phyloP scores from a whole-genome alignment of 2,113 vertebrate genomes.

The Hyperoodon ampullatus region DNA sequence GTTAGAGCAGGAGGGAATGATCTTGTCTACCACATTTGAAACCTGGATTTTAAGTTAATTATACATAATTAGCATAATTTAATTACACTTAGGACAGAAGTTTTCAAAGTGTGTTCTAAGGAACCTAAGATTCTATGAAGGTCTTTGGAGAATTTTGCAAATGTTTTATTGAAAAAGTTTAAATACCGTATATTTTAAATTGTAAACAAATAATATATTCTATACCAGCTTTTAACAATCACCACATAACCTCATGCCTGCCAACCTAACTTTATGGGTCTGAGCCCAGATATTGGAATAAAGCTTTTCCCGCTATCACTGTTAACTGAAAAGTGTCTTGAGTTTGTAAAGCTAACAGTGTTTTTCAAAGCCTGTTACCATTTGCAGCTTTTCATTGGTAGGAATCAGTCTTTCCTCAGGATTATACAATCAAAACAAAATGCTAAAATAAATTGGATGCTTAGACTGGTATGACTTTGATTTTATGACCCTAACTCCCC shows the following conservation, averaged over 20 bases:
- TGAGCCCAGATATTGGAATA: not conserved
- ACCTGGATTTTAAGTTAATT: slow-evolving; percentile 60
- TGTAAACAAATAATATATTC: slow-evolving; percentile 32
- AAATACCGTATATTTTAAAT: slow-evolving; percentile 20
- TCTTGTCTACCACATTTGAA: slow-evolving; percentile 51
- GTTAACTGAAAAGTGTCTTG: slow-evolving; percentile 13
- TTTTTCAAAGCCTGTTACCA: not conserved
- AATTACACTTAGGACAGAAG: not conserved
- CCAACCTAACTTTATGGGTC: not conserved
- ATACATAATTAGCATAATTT: slow-evolving; percentile 4
- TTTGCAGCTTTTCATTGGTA: slow-evolving; percentile 30
- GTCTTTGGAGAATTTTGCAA: slow-evolving; percentile 8
- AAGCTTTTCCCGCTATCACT: slow-evolving; percentile 10
- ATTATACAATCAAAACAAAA: slow-evolving; percentile 35
- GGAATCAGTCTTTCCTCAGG: slow-evolving; percentile 36
- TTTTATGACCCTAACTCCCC: not conserved
- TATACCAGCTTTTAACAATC: slow-evolving; percentile 1
- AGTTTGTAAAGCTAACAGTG: slow-evolving; percentile 46
- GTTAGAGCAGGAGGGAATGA: slow-evolving; percentile 13
- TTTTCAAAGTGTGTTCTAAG: slow-evolving; percentile 48
- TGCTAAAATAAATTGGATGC: slow-evolving; percentile 37
- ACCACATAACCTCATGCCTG: not conserved
- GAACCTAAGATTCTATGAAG: not conserved
- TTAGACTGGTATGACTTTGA: not conserved
- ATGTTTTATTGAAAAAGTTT: slow-evolving; percentile 22